Evolutionary conservation across 2,113 vertebrate genomes (phyloP), one percentile per base, ranked within the genome.

Genomic region (Alosa alosa): DNA sequence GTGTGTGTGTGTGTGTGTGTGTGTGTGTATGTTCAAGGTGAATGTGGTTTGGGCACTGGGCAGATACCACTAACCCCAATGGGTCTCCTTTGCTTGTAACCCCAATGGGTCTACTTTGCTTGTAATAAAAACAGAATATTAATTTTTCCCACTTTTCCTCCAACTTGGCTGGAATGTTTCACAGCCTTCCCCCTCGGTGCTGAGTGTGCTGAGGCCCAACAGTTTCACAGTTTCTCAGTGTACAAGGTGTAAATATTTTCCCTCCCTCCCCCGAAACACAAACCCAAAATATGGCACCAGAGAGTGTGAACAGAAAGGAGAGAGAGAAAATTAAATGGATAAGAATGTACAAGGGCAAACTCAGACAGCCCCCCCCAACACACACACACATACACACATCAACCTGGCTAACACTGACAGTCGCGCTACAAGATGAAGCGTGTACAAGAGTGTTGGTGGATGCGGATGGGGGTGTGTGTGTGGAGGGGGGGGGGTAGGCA

Each of bases 131-230:
- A 49, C 11, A 64, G 4, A 72, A 72, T 31, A 72, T 31, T 72
- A 25, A 72, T 11, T 36, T 36, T 7, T 36, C 64, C 25, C 25
- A 36, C 64, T 72, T 72, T 72, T 72, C 25, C 25, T 2, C 31
- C 89, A 90, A 87, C 86, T 90, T 88, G 88, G 88, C 89, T 85
- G 15, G 85, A 83, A 86, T 86, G 84, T 88, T 86, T 88, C 82
- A 64, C 83, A 84, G 41, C 83, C 82, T 41, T 82, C 86, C 44
- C 45, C 88, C 68, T 72, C 36, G 60, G 82, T 36, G 60, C 36
- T 55, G 60, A 11, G 64, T 75, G 55, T 49, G 85, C 81, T 84
- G 84, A 72, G 86, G 81, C 64, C 41, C 25, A 82, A 82, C 85
- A 82, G 85, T 86, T 85, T 85, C 15, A 75, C 84, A 17, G 82